These are phyloP conservation scores for Fistularia commersonii DNA, from an alignment of 2,797 vertebrate species.

Conservation along the genomic window DNA sequence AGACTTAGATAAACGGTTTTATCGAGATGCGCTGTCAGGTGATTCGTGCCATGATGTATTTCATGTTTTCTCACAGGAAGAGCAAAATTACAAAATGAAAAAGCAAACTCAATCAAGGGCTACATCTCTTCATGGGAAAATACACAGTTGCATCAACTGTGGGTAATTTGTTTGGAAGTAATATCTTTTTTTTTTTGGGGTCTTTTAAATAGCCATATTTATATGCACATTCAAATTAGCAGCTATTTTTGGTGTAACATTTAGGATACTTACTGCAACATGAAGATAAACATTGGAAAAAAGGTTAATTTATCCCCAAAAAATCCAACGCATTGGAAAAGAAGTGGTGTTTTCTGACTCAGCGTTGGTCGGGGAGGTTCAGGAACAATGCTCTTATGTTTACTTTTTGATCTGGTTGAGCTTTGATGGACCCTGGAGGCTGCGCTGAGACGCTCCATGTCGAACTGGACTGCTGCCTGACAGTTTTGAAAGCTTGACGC, in stretches of 20 bases:
- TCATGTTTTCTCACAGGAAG: conserved; percentile 13
- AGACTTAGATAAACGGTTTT: conserved; percentile 23
- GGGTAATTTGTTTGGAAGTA: no score
- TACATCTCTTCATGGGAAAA: no score
- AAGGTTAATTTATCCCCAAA: no score
- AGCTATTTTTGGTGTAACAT: no score
- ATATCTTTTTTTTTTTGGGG: no score
- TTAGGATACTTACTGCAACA: no score
- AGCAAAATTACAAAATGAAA: conserved; percentile 37
- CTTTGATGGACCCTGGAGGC: conserved; percentile 33
- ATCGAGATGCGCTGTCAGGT: conserved; percentile 11
- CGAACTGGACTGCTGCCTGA: not conserved
- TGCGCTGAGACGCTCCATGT: conserved; percentile 16
- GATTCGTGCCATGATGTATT: conserved; percentile 49
- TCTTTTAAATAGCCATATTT: no score
- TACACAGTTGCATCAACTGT: no score
- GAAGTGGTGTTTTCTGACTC: conserved; percentile 15
- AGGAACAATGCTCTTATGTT: conserved; percentile 22
- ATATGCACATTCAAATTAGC: no score
- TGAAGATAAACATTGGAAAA: no score
- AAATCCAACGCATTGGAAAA: conserved; percentile 2
- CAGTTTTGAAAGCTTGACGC: conserved; percentile 9
- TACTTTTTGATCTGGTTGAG: conserved; percentile 43
- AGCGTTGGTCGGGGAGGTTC: conserved; percentile 28
- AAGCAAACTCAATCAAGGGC: not conserved